Percentiles rank a stretch among this genome's conserved stretches.
These are phyloP conservation scores for Leptura quadrifasciata DNA, from an alignment of 2,888 invertebrate genomes.

Conservation along the genomic window DNA sequence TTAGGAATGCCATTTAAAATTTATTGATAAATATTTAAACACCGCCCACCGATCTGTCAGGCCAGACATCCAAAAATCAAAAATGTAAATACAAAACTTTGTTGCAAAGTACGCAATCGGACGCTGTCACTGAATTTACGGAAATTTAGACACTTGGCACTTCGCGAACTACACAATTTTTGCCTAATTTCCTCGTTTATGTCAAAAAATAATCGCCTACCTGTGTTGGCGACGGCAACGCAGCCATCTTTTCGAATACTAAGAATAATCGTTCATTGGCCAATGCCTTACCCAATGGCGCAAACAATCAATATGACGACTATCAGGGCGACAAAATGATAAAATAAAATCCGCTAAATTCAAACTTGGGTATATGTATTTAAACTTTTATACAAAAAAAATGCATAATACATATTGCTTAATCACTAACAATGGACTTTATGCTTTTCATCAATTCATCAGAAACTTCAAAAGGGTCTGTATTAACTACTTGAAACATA, in stretches of 20 bases:
- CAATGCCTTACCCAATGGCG: slow-evolving; percentile 15
- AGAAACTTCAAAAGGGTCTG: slow-evolving; percentile 59
- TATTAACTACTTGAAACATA: slow-evolving; percentile 57
- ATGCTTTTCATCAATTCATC: slow-evolving; percentile 18
- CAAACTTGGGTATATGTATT: slow-evolving; percentile 14
- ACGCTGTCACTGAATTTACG: not conserved
- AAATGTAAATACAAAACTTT: slow-evolving; percentile 41
- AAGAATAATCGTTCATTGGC: slow-evolving; percentile 23
- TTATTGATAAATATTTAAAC: slow-evolving; percentile 35
- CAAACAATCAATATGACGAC: slow-evolving; percentile 28
- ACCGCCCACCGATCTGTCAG: slow-evolving; percentile 51
- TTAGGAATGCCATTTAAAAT: slow-evolving; percentile 10
- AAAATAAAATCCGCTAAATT: slow-evolving; percentile 31
- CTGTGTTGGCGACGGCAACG: slow-evolving; percentile 90
- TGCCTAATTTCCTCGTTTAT: slow-evolving; percentile 60
- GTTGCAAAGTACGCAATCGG: not conserved
- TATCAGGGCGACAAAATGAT: slow-evolving; percentile 20
- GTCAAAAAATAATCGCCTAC: slow-evolving; percentile 74
- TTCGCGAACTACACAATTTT: slow-evolving; percentile 46
- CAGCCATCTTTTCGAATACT: slow-evolving; percentile 83
- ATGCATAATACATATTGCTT: not conserved
- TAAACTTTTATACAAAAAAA: not conserved
- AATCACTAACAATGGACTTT: slow-evolving; percentile 21
- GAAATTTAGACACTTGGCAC: slow-evolving; percentile 16
- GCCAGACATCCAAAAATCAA: slow-evolving; percentile 38